Evolutionary conservation across 2,888 invertebrate genomes (phyloP).

Genomic region (Lydus trimaculatus): DNA sequence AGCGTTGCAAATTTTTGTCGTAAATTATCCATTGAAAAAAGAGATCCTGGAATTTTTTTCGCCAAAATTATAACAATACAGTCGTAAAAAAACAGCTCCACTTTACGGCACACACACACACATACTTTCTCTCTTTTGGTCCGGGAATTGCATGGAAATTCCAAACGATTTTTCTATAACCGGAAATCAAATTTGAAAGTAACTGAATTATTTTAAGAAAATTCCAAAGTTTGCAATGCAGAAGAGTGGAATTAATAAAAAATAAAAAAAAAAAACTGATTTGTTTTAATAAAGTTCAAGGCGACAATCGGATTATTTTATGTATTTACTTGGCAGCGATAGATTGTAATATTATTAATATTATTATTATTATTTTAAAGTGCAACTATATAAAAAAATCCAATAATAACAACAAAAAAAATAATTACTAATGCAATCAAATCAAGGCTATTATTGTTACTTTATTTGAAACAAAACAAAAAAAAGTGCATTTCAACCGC

Average conservation of each 20-base stretch:
- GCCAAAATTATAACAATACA: background rate
- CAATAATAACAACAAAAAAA: background rate
- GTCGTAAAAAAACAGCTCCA: background rate
- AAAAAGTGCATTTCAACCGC: background rate
- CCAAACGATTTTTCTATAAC: background rate
- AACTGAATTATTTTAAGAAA: background rate
- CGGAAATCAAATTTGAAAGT: background rate
- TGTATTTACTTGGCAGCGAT: conserved; percentile 35
- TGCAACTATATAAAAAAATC: conserved; percentile 19
- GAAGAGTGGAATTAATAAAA: background rate
- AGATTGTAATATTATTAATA: background rate
- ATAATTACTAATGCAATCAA: conserved; percentile 44
- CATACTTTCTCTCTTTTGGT: background rate
- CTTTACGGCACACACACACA: too few species aligned
- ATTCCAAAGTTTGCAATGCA: background rate
- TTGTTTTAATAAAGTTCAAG: conserved; percentile 50
- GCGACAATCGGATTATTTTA: conserved; percentile 44
- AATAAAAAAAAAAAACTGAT: conserved; percentile 29
- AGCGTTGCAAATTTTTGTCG: background rate
- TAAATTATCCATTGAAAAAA: background rate
- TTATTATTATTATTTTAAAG: conserved; percentile 10
- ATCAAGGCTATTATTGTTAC: conserved; percentile 47
- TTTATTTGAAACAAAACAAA: conserved; percentile 36
- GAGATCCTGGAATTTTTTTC: background rate
- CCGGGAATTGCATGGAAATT: background rate